Percentiles rank a stretch among this genome's conserved stretches.
Conservation (phyloP, 1,140 invertebrate species). For the Drosophila saltans region DNA sequence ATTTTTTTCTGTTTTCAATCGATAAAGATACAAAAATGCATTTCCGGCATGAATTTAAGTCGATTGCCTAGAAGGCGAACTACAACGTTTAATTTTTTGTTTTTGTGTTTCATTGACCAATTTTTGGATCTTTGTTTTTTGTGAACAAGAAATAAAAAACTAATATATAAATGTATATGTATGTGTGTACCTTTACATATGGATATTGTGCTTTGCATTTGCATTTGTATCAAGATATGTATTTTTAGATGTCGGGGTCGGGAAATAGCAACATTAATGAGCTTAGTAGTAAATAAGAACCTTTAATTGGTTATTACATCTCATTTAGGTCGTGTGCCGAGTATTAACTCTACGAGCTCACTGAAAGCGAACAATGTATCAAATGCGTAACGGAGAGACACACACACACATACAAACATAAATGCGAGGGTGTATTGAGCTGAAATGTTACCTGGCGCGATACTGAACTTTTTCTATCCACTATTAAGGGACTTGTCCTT, state of each 20-base stretch:
- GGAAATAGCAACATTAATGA: slow-evolving; percentile 13
- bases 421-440: background rate
- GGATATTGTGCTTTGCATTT: too few relatives aligned
- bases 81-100: too few relatives aligned
- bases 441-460: background rate
- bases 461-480: background rate
- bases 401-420: background rate
- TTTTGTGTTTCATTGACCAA: too few relatives aligned
- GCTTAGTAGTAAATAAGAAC: slow-evolving; percentile 21
- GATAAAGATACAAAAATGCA: too few relatives aligned
- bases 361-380: slow-evolving; percentile 14
- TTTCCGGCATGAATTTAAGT: too few relatives aligned
- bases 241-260: background rate
- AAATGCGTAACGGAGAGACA: background rate
- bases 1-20: too few relatives aligned
- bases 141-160: too few relatives aligned
- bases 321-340: slow-evolving; percentile 24
- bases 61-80: too few relatives aligned
- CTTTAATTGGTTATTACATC: slow-evolving; percentile 30
- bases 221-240: too few relatives aligned
- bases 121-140: too few relatives aligned
- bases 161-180: too few relatives aligned
- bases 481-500: background rate
- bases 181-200: too few relatives aligned
- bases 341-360: slow-evolving; percentile 12